phyloP scores from a whole-genome alignment of 2,888 invertebrate genomes.

The Tridacna crocea region DNA sequence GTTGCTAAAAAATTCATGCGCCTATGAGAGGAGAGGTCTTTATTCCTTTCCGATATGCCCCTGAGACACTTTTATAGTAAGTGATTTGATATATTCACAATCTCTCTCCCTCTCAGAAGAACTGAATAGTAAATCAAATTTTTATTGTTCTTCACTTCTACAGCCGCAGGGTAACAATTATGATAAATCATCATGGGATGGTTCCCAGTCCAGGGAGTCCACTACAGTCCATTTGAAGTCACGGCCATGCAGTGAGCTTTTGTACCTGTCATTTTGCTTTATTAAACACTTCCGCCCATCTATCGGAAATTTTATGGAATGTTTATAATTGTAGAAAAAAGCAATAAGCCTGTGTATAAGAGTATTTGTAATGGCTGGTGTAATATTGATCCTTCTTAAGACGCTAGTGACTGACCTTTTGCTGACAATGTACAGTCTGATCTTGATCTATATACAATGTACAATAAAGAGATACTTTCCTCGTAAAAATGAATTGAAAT shows the following conservation, averaged over 20 bases:
- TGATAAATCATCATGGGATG: not conserved
- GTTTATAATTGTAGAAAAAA: not conserved
- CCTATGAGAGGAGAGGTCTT: constrained; percentile 3
- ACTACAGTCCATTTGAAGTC: not conserved
- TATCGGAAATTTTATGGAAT: not conserved
- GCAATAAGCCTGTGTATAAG: not conserved
- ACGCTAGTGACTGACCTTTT: no score
- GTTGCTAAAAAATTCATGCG: constrained; percentile 1
- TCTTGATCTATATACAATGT: no score
- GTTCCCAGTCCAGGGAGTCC: not conserved
- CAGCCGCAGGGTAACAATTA: not conserved
- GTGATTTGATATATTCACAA: constrained; percentile 12
- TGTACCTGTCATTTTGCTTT: not conserved
- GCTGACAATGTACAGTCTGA: no score
- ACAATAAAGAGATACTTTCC: no score
- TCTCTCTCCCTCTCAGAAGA: constrained; percentile 1
- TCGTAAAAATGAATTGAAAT: no score
- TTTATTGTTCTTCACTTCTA: constrained; percentile 2
- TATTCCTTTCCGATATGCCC: not conserved
- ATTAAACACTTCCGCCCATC: not conserved
- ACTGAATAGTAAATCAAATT: constrained; percentile 20
- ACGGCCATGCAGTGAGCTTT: not conserved
- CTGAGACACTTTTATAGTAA: constrained; percentile 12
- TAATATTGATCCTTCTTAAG: no score
- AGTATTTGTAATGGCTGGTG: not conserved